Evolutionary conservation across 1,140 invertebrate species (phyloP).

Genomic region (Bradysia coprophila): DNA sequence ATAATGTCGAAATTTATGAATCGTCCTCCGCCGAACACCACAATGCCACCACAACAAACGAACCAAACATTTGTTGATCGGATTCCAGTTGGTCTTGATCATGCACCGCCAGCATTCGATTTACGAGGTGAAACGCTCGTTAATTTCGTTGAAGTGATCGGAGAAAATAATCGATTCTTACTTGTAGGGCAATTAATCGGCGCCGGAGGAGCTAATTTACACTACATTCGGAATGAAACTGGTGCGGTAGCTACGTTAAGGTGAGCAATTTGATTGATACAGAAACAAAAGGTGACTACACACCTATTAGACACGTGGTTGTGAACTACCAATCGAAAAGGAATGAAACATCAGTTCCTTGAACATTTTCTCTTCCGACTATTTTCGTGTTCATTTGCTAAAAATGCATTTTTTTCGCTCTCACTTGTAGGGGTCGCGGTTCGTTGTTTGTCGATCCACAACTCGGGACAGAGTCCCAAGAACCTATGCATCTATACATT

Average conservation of each 20-base stretch:
- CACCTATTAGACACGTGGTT: no score
- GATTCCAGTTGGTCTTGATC: conserved; percentile 56
- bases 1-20: conserved; percentile 1
- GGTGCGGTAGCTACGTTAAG: conserved; percentile 24
- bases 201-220: conserved; percentile 44
- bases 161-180: conserved; percentile 55
- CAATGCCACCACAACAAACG: background rate
- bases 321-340: no score
- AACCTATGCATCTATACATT: conserved; percentile 60
- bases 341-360: no score
- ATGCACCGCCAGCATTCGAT: conserved; percentile 55
- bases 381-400: no score
- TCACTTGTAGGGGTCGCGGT: conserved; percentile 47
- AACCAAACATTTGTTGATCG: conserved; percentile 33
- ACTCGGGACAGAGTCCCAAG: conserved; percentile 44
- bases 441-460: conserved; percentile 41
- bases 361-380: no score
- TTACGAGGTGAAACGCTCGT: no score
- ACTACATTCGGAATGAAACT: conserved; percentile 59
- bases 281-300: no score
- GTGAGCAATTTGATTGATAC: no score
- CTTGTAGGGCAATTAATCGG: conserved; percentile 26
- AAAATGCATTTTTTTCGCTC: no score
- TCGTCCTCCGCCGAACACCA: conserved; percentile 2
- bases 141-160: no score